Percentiles rank a stretch among this genome's conserved stretches.
Conservation (phyloP, 2,113 vertebrate species). For the Lepisosteus oculatus region DNA sequence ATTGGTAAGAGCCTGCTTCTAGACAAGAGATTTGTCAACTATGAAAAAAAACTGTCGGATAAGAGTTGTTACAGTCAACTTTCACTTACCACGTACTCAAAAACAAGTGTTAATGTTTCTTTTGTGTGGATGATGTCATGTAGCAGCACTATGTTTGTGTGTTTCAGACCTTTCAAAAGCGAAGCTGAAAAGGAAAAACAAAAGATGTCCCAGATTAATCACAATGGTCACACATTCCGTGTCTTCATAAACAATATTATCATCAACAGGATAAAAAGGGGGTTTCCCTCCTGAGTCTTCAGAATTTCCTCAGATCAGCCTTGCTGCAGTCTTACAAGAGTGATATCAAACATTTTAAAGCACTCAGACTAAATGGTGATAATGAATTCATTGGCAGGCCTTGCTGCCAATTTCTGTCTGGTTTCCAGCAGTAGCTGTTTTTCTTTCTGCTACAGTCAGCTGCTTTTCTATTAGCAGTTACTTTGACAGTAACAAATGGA, state of each 20-base stretch:
- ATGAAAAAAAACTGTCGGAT: too few species aligned
- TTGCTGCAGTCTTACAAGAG: background rate
- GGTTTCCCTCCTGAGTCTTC: too few species aligned
- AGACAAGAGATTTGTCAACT: too few species aligned
- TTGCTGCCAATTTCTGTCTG: background rate
- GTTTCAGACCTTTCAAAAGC: constrained; percentile 93
- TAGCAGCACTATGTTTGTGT: constrained; percentile 93
- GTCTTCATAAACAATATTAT: too few species aligned
- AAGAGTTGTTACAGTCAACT: background rate
- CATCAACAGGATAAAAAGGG: background rate
- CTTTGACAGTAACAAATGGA: background rate
- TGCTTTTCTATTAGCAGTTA: background rate
- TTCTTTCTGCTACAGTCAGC: background rate
- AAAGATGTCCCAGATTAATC: constrained; percentile 9
- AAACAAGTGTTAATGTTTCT: constrained; percentile 94
- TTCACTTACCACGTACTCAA: constrained; percentile 95
- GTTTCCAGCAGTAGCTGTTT: background rate
- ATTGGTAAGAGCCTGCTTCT: too few species aligned
- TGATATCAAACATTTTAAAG: background rate
- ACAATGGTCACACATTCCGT: background rate
- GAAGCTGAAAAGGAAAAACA: constrained; percentile 76
- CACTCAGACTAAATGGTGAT: background rate
- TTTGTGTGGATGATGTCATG: constrained; percentile 98
- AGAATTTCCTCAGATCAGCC: background rate
- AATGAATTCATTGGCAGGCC: background rate